phyloP scores from a whole-genome alignment of 2,888 invertebrate species.

The Epiblema foenella region DNA sequence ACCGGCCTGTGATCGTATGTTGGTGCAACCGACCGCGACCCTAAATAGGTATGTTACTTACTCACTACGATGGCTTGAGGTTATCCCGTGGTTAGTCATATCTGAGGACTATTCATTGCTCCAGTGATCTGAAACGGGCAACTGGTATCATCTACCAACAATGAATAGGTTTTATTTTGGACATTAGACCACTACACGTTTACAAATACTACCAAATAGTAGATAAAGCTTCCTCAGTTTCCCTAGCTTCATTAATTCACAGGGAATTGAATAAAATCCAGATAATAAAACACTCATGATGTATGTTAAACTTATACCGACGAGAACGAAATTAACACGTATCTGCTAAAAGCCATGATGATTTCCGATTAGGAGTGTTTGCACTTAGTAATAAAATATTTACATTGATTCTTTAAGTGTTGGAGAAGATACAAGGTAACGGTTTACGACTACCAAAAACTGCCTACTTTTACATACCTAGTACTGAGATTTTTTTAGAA shows the following conservation, averaged over 20 bases:
- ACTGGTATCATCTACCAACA: not conserved
- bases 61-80: not conserved
- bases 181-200: too few relatives aligned
- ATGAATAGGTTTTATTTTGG: too few relatives aligned
- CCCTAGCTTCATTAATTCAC: too few relatives aligned
- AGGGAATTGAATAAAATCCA: not conserved
- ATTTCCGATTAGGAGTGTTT: conserved; percentile 33
- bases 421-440: conserved; percentile 29
- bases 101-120: not conserved
- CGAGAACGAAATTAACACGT: conserved; percentile 23
- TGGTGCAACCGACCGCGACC: too few relatives aligned
- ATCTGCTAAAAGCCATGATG: conserved; percentile 35
- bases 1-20: too few relatives aligned
- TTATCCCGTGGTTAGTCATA: not conserved
- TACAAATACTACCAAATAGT: not conserved
- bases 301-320: conserved; percentile 5
- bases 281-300: not conserved
- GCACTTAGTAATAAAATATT: conserved; percentile 24
- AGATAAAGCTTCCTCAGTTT: too few relatives aligned
- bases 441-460: conserved; percentile 11
- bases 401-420: conserved; percentile 24
- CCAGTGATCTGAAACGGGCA: too few relatives aligned
- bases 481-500: not conserved
- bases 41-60: not conserved
- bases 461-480: not conserved